Conservation (phyloP, 35 echinoderm and acorn worm genomes). For the Hemicentrotus pulcherrimus region DNA sequence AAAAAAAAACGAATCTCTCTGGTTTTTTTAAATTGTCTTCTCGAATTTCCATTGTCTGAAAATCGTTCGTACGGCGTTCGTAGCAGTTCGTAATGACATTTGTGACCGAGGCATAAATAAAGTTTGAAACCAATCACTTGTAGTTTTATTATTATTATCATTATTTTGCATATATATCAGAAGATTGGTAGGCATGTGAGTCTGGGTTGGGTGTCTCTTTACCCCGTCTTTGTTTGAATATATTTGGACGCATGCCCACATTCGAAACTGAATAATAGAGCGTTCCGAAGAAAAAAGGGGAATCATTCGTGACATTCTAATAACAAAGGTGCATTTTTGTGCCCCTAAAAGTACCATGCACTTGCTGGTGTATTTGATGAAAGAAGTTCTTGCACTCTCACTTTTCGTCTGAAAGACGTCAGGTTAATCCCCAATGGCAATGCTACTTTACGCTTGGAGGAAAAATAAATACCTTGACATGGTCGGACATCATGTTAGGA, state of each 20-base stretch:
- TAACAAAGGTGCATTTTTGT: neutral
- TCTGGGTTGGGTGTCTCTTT: too few relatives aligned
- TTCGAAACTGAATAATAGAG: neutral
- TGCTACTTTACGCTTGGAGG: neutral
- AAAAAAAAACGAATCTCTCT: too few relatives aligned
- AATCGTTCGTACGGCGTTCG: too few relatives aligned
- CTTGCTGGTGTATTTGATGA: neutral
- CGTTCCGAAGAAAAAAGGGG: neutral
- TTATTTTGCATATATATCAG: too few relatives aligned
- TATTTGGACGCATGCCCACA: neutral
- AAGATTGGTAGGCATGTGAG: too few relatives aligned
- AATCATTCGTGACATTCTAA: neutral
- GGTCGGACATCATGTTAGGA: neutral
- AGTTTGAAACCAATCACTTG: too few relatives aligned
- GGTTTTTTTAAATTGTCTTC: too few relatives aligned
- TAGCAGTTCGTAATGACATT: too few relatives aligned
- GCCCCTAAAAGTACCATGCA: neutral
- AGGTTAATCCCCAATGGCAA: neutral
- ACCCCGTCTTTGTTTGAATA: neutral
- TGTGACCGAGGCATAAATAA: too few relatives aligned
- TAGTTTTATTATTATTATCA: too few relatives aligned
- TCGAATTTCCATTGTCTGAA: too few relatives aligned
- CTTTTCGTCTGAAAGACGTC: neutral
- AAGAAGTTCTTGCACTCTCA: slow-evolving; percentile 7
- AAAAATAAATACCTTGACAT: neutral